Conservation (phyloP, 1,140 invertebrate species). For the Drosophila gunungcola region DNA sequence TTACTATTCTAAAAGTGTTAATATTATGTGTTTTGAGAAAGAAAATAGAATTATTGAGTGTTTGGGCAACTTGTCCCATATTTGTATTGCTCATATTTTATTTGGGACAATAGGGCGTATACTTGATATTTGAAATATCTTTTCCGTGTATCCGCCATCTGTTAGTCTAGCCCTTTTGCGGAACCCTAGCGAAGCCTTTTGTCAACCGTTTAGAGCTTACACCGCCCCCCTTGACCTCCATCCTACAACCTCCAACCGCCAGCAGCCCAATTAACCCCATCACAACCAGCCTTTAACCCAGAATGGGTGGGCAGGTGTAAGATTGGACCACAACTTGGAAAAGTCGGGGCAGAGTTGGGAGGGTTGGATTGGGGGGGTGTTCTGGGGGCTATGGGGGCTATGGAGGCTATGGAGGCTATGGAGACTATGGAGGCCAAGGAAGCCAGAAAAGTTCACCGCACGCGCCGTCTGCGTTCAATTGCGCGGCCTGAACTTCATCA, state of each 20-base stretch:
- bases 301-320: slow-evolving; percentile 39
- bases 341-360: background rate
- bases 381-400: too few species aligned
- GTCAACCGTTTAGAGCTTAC: slow-evolving; percentile 34
- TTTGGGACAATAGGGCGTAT: slow-evolving; percentile 2
- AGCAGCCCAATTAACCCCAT: background rate
- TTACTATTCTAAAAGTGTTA: too few species aligned
- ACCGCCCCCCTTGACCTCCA: background rate
- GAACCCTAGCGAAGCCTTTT: slow-evolving; percentile 34
- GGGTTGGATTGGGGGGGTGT: too few species aligned
- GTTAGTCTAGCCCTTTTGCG: slow-evolving; percentile 6
- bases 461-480: slow-evolving; percentile 68
- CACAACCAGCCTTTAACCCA: background rate
- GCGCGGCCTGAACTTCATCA: slow-evolving; percentile 58
- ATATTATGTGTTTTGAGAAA: too few species aligned
- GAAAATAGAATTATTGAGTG: too few species aligned
- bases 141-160: slow-evolving; percentile 6
- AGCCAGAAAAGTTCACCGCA: slow-evolving; percentile 63
- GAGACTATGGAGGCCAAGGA: slow-evolving; percentile 19
- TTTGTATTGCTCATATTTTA: background rate
- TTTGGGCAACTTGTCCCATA: too few species aligned
- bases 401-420: background rate
- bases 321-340: slow-evolving; percentile 44
- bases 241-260: too few species aligned
- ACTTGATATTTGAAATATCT: slow-evolving; percentile 11